Base-by-base conservation (phyloP, 2,797 vertebrate species). In the Spondyliosoma cantharus region DNA sequence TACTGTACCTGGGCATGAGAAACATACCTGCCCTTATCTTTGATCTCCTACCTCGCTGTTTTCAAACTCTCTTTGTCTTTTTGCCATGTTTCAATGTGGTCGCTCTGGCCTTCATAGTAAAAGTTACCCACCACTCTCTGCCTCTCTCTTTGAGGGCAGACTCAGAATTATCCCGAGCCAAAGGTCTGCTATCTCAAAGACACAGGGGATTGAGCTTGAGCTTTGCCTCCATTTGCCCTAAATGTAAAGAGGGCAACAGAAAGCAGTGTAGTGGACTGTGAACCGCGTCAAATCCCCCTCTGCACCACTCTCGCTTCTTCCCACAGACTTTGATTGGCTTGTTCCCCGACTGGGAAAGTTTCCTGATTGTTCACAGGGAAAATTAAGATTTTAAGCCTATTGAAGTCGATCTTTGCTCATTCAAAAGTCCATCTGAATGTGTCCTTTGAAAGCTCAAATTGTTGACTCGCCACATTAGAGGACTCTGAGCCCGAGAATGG, bases 341-440 rank as follows among this genome's bases (percentile, higher is more conserved):
- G 87, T 86, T 90, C 90, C 64, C 86, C 82, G 84, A 93, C 90
- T 93, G 93, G 92, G 90, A 94, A 94, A 93, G 93, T 93, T 93
- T 90, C 80, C 90, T 86, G 93, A 94, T 95, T 94, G 93, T 95
- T 94, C 91, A 75, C 89, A 91, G 91, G 88, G 90, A 93, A 94
- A 95, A 95, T 95, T 92, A 94, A 91, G 94, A 95, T 94, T 95
- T 95, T 95, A 95, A 95, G 94, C 94, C 94, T 93, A 95, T 95
- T 95, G 94, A 95, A 95, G 94, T 94, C 68, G 92, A 94, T 95
- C 92, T 93, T 84, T 92, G 90, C 91, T 94, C 90, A 79, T 93
- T 94, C 84, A 92, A 93, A 94, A 92, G 91, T 95, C 89, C 90
- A 88, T 91, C 92, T 93, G 93, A 94, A 92, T 94, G 88, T 89